Conservation (phyloP, 2,113 vertebrate genomes). For the Dicentrarchus labrax region DNA sequence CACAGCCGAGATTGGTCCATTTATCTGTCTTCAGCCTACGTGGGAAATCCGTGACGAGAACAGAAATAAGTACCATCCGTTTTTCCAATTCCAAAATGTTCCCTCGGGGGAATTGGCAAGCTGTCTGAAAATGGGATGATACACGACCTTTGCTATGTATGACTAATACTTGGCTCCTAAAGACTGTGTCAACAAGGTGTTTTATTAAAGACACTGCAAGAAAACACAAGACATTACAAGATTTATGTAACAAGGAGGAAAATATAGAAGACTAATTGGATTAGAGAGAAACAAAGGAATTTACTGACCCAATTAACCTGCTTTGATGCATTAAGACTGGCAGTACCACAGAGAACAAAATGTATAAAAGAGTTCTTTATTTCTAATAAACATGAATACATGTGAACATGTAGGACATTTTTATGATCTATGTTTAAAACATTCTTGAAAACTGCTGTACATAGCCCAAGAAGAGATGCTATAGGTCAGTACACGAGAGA, state of each 20-base stretch:
- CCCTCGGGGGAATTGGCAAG: constrained; percentile 69
- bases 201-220: constrained; percentile 66
- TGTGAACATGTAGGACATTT: constrained; percentile 66
- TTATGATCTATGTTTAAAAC: constrained; percentile 58
- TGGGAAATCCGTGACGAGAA: constrained; percentile 51
- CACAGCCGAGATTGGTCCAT: constrained; percentile 37
- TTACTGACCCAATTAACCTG: constrained; percentile 31
- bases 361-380: constrained; percentile 79
- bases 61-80: constrained; percentile 62
- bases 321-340: constrained; percentile 34
- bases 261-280: constrained; percentile 52
- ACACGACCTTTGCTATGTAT: constrained; percentile 76
- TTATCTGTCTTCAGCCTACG: constrained; percentile 65
- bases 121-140: constrained; percentile 72
- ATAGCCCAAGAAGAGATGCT: constrained; percentile 60
- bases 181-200: constrained; percentile 71
- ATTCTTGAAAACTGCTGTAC: constrained; percentile 76
- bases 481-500: constrained; percentile 68
- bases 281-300: constrained; percentile 59
- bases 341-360: constrained; percentile 35
- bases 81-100: constrained; percentile 62
- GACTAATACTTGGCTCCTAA: constrained; percentile 75
- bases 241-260: constrained; percentile 55
- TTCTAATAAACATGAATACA: constrained; percentile 80
- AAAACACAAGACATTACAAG: constrained; percentile 60